phyloP scores from a whole-genome alignment of 1,140 invertebrate species.

The Nasonia longicornis region DNA sequence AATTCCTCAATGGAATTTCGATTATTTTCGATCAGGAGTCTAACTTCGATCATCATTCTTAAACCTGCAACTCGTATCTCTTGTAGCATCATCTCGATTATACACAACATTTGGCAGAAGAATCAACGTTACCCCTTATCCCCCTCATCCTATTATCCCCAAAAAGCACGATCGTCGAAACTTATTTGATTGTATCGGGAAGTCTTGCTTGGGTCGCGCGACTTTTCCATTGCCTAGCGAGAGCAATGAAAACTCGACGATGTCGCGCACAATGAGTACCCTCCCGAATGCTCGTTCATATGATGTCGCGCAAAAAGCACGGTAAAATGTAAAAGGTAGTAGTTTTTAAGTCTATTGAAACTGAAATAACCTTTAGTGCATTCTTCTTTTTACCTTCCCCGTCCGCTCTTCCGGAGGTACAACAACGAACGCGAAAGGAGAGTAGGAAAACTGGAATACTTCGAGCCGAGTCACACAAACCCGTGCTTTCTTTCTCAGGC shows the following conservation, averaged over 20 bases:
- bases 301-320: not conserved
- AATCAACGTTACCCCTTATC: not conserved
- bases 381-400: not conserved
- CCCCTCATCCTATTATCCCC: not conserved
- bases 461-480: not conserved
- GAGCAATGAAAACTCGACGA: conserved; percentile 32
- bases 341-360: conserved; percentile 39
- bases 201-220: not conserved
- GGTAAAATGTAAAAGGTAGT: conserved; percentile 29
- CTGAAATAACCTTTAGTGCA: conserved; percentile 37
- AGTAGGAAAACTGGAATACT: conserved; percentile 13
- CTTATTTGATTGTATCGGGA: conserved; percentile 31
- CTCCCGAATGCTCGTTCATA: not conserved
- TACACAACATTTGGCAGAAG: conserved; percentile 25
- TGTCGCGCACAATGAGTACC: conserved; percentile 13
- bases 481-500: conserved; percentile 22
- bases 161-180: not conserved
- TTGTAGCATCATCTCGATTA: conserved; percentile 19
- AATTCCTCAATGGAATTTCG: not conserved
- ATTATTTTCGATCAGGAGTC: not conserved
- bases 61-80: not conserved
- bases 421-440: conserved; percentile 12
- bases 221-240: conserved; percentile 20
- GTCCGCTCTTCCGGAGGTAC: not conserved
- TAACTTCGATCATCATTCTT: not conserved